phyloP scores from a whole-genome alignment of 2,888 invertebrate species.

The Lottia scabra region DNA sequence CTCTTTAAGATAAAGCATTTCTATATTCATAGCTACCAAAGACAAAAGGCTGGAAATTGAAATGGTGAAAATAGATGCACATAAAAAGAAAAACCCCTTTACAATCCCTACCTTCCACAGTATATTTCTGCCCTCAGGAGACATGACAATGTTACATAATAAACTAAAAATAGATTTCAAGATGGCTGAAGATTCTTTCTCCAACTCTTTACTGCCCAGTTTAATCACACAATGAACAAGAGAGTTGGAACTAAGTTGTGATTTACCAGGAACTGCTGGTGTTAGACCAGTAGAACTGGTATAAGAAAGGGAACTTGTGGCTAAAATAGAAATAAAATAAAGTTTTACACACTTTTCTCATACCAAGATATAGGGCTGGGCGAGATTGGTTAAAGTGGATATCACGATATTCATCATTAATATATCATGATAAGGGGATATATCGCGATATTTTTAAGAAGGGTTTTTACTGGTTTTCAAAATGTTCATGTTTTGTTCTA shows the following conservation, averaged over 20 bases:
- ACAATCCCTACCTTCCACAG: slow-evolving; percentile 59
- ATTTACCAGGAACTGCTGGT: slow-evolving; percentile 15
- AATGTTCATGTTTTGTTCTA: too few relatives aligned
- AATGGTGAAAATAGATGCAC: too few relatives aligned
- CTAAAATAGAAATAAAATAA: slow-evolving; percentile 30
- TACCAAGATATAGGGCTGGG: too few relatives aligned
- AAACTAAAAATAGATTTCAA: slow-evolving; percentile 51
- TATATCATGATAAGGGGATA: too few relatives aligned
- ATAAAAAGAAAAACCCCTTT: too few relatives aligned
- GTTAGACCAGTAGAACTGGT: slow-evolving; percentile 32
- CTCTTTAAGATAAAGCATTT: too few relatives aligned
- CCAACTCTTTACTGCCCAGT: slow-evolving; percentile 42
- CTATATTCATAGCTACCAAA: too few relatives aligned
- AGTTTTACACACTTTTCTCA: neutral
- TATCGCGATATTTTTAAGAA: too few relatives aligned
- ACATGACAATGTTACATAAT: slow-evolving; percentile 55
- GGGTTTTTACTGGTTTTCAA: too few relatives aligned
- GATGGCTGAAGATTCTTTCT: slow-evolving; percentile 25
- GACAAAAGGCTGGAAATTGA: too few relatives aligned
- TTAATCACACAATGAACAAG: slow-evolving; percentile 62
- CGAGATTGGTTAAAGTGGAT: too few relatives aligned
- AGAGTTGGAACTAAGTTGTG: slow-evolving; percentile 54
- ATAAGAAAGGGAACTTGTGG: slow-evolving; percentile 51
- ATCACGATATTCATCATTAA: too few relatives aligned
- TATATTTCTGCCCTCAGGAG: slow-evolving; percentile 61